These are phyloP conservation scores for Hirtodrosophila trivittata DNA, from an alignment of 2,888 invertebrate genomes.

Conservation along the genomic window DNA sequence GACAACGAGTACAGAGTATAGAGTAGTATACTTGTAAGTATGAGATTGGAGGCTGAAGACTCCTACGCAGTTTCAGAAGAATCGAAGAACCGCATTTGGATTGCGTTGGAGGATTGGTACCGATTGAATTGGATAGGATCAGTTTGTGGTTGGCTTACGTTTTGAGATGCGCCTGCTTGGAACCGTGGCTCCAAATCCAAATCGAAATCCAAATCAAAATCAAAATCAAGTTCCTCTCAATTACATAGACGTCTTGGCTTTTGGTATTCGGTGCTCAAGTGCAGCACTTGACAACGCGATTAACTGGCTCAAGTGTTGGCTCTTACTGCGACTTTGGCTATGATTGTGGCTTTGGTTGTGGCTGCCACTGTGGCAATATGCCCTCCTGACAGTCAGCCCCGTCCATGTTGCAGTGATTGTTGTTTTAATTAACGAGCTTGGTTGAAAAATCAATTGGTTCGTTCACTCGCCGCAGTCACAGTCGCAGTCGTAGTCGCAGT, in stretches of 20 bases:
- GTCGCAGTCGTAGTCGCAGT: constrained; percentile 17
- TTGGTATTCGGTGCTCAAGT: constrained; percentile 35
- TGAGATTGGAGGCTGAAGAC: constrained; percentile 3
- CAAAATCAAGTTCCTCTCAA: constrained; percentile 63
- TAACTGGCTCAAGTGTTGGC: constrained; percentile 45
- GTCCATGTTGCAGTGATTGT: constrained; percentile 57
- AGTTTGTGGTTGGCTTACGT: background rate
- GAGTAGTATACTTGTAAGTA: too few relatives aligned
- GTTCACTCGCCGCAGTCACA: constrained; percentile 5
- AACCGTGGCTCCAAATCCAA: background rate
- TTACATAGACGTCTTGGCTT: constrained; percentile 40
- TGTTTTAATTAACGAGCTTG: constrained; percentile 74
- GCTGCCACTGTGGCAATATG: constrained; percentile 31
- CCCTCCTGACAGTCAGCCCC: constrained; percentile 18
- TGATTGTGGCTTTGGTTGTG: constrained; percentile 13
- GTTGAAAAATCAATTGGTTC: constrained; percentile 58
- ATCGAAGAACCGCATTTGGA: constrained; percentile 1
- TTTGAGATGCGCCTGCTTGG: constrained; percentile 10
- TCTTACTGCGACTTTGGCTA: background rate
- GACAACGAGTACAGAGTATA: too few relatives aligned
- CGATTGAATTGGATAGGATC: constrained; percentile 6
- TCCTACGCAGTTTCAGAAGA: constrained; percentile 24
- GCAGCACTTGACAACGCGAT: constrained; percentile 57
- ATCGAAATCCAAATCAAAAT: constrained; percentile 15
- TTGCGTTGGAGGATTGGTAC: background rate